A percentile compares a stretch with the other conserved stretches of the same genome.
phyloP scores from a whole-genome alignment of 2,797 vertebrate species.

The Acridotheres tristis region DNA sequence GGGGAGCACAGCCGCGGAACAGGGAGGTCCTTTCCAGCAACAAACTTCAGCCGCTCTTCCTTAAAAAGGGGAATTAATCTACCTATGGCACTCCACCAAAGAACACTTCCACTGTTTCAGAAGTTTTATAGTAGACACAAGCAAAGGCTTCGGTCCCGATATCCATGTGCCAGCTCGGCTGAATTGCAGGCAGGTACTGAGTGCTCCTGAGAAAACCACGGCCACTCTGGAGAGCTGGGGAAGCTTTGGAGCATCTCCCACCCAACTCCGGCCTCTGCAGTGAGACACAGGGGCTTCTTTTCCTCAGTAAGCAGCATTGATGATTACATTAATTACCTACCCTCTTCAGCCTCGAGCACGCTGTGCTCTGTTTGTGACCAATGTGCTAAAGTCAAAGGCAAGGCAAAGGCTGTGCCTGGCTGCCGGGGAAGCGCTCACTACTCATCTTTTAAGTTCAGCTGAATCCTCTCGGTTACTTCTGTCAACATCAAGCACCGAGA shows the following conservation, averaged over 20 bases:
- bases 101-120: accelerated
- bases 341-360: not conserved
- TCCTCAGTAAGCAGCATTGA: not conserved
- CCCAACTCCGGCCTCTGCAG: not conserved
- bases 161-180: accelerated
- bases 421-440: accelerated
- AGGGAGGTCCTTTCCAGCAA: not conserved
- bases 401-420: not conserved
- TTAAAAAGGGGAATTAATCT: not conserved
- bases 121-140: not conserved
- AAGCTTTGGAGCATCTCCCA: not conserved
- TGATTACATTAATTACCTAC: not conserved
- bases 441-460: not conserved
- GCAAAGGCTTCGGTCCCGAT: accelerated
- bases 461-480: slow-evolving; percentile 15
- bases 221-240: accelerated
- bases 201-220: accelerated
- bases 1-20: accelerated
- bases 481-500: not conserved
- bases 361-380: not conserved
- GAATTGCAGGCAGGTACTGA: accelerated
- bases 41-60: not conserved
- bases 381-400: not conserved
- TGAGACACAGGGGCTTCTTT: accelerated
- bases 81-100: not conserved